phyloP scores from a whole-genome alignment of 2,888 invertebrate species.

The Stenurella melanura region DNA sequence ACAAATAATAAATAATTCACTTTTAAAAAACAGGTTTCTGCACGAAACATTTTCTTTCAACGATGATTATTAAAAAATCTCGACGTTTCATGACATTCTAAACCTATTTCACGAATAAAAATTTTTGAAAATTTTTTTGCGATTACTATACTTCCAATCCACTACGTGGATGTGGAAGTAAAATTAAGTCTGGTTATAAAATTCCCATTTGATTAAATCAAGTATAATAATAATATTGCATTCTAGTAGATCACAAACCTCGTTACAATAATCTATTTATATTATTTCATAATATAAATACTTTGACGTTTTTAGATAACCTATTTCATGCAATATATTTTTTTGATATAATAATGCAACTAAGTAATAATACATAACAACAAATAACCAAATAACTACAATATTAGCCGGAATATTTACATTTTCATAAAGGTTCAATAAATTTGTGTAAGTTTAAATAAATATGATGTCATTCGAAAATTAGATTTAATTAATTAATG shows the following conservation, averaged over 20 bases:
- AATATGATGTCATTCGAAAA: neutral
- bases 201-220: too few species aligned
- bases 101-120: too few species aligned
- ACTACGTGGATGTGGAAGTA: too few species aligned
- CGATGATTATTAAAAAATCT: too few species aligned
- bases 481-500: neutral
- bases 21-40: too few species aligned
- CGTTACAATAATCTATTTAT: neutral
- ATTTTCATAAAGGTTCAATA: conserved; percentile 11
- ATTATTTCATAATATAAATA: conserved; percentile 9
- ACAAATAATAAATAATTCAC: too few species aligned
- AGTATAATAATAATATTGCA: too few species aligned
- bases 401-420: neutral
- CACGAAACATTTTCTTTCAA: too few species aligned
- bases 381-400: neutral
- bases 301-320: conserved; percentile 13
- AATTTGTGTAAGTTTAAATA: conserved; percentile 10
- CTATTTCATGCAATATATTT: neutral
- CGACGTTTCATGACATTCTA: too few species aligned
- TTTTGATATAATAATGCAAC: conserved; percentile 12
- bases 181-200: too few species aligned
- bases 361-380: neutral
- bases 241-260: neutral
- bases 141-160: too few species aligned
- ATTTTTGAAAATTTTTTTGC: too few species aligned